Base-by-base conservation (phyloP, 2,888 invertebrate genomes). In the Diarsia dahlii region DNA sequence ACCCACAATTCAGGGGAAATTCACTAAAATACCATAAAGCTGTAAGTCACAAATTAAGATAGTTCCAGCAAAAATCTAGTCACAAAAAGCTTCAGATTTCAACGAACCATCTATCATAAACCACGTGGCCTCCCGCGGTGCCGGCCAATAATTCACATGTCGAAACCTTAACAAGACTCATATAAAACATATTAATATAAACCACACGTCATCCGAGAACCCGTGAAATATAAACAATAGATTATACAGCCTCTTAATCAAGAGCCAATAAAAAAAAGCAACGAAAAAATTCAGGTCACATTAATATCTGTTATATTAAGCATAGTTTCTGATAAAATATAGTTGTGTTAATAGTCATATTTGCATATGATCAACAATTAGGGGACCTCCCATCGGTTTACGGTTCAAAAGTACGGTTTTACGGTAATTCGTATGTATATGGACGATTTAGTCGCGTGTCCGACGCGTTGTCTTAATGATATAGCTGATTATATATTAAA, bases 331-430 rank as follows among this genome's bases (percentile, higher is more conserved):
- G 52, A 81, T 85, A 80, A 87, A 72, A 82, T 88, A 88, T 87
- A 83, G 86, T 90, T 88, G 88, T 89, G 91, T 92, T 92, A 89
- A 90, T 89, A 84, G 87, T 84, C 88, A 91, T 92, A 92, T 94
- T 93, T 94, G 94, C 94, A 95, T 95, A 94, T 91, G 88, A 93
- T 93, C 94, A 92, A 92, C 92, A 95, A 95, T 95, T 95, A 95
- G 94, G 89, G 88, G 94, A 93, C 95, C 95, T 90, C 95, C 95
- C 93, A 92, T 91, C 71, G 94, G 84, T 89, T 93, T 91, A 92
- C 76, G 81, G 86, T 80, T 88, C 80, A 86, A 89, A 90, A 90
- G 87, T 89, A 87, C 89, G 90, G 92, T 86, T 93, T 92, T 90
- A 92, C 90, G 84, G 89, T 88, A 87, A 92, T 92, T 93, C 90